These are phyloP conservation scores for Brachionus calyciflorus DNA, from an alignment of 1,140 invertebrate genomes.

Conservation along the genomic window DNA sequence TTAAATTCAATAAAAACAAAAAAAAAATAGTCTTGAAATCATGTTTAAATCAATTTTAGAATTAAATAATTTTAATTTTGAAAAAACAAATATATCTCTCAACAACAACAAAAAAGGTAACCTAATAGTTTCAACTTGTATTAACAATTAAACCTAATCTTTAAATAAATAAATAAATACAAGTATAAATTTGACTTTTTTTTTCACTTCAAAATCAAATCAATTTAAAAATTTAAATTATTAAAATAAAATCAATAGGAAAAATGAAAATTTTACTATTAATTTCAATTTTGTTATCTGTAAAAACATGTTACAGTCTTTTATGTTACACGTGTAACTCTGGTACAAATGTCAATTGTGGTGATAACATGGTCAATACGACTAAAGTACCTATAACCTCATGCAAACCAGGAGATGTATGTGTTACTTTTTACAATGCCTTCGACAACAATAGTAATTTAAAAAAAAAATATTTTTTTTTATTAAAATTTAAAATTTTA, in stretches of 20 bases:
- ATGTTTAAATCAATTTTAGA: too few species aligned
- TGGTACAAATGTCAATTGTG: neutral
- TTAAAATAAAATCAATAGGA: neutral
- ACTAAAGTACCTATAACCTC: neutral
- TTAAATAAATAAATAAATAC: too few species aligned
- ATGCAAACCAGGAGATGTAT: neutral
- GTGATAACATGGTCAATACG: neutral
- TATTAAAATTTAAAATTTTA: constrained; percentile 14
- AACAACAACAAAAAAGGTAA: too few species aligned
- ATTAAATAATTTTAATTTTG: too few species aligned
- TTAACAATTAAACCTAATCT: too few species aligned
- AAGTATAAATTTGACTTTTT: too few species aligned
- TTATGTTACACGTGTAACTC: constrained; percentile 14
- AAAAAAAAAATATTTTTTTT: neutral
- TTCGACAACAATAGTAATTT: constrained; percentile 24
- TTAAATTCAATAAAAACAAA: too few species aligned
- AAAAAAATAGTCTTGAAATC: too few species aligned
- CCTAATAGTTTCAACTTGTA: too few species aligned
- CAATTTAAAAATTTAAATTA: neutral
- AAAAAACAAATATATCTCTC: too few species aligned
- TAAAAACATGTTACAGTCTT: neutral
- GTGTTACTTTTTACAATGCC: constrained; percentile 19
- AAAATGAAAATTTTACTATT: constrained; percentile 6
- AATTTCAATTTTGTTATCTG: neutral
- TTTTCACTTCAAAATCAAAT: too few species aligned